phyloP scores from a whole-genome alignment of 2,888 invertebrate genomes.

The Plebejus argus region DNA sequence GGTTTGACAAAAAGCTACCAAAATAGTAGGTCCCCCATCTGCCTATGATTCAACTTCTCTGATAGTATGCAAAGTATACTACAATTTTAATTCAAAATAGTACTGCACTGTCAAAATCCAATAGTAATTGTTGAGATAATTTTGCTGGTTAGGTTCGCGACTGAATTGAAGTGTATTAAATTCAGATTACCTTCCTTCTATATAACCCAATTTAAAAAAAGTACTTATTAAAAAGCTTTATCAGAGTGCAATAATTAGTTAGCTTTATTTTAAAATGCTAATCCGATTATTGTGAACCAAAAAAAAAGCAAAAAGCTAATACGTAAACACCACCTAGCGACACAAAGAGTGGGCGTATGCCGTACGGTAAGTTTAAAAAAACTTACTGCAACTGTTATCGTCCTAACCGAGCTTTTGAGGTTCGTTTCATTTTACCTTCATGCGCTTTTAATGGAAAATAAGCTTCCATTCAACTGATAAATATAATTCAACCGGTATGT shows the following conservation, averaged over 20 bases:
- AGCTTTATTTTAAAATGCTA: background rate
- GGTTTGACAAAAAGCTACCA: no score
- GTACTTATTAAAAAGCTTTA: no score
- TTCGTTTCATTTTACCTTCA: background rate
- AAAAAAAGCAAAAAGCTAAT: background rate
- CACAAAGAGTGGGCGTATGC: background rate
- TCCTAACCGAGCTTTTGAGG: conserved; percentile 6
- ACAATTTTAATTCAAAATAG: no score
- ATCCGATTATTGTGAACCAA: background rate
- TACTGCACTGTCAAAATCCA: no score
- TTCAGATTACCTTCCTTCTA: no score
- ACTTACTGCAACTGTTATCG: background rate
- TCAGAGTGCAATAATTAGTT: background rate
- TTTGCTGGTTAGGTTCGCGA: no score
- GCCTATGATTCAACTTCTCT: no score
- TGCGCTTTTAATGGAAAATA: conserved; percentile 18
- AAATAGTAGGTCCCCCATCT: no score
- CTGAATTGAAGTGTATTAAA: no score
- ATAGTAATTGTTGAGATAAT: no score
- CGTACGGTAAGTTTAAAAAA: background rate
- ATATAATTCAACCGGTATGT: background rate
- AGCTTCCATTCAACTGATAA: background rate
- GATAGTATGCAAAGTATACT: no score
- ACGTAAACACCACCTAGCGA: background rate
- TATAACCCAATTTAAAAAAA: no score